Evolutionary conservation across 2,888 invertebrate species (phyloP).

Genomic region (Arge pagana): DNA sequence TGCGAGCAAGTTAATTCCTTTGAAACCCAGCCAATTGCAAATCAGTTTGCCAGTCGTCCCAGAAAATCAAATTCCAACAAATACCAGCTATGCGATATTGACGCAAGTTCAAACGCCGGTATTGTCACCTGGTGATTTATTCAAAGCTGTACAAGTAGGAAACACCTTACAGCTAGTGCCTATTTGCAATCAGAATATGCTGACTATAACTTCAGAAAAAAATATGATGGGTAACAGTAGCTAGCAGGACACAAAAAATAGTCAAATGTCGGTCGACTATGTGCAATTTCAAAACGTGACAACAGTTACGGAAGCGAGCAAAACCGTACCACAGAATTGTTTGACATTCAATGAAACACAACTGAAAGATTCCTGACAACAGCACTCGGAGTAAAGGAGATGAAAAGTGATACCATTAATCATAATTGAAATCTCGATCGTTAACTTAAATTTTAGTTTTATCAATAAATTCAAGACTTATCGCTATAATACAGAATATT

Average conservation of each 20-base stretch:
- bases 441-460: not conserved
- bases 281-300: too few relatives aligned
- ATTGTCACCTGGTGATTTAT: conserved; percentile 43
- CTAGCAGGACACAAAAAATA: conserved; percentile 20
- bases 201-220: conserved; percentile 9
- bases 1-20: conserved; percentile 40
- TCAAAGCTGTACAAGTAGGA: conserved; percentile 47
- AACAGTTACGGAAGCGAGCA: too few relatives aligned
- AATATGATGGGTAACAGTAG: conserved; percentile 10
- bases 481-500: conserved; percentile 17
- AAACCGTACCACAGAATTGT: too few relatives aligned
- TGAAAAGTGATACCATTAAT: too few relatives aligned
- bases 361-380: too few relatives aligned
- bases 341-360: too few relatives aligned
- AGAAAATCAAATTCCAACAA: conserved; percentile 20
- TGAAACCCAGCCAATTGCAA: conserved; percentile 36
- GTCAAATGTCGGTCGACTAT: too few relatives aligned
- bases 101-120: conserved; percentile 37
- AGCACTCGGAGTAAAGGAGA: too few relatives aligned
- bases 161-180: conserved; percentile 45
- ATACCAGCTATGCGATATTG: conserved; percentile 36
- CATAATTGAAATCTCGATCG: not conserved
- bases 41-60: conserved; percentile 30
- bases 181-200: conserved; percentile 31
- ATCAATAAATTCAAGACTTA: conserved; percentile 1